Base-by-base conservation (phyloP, 1,140 invertebrate species). In the Calycopis cecrops region DNA sequence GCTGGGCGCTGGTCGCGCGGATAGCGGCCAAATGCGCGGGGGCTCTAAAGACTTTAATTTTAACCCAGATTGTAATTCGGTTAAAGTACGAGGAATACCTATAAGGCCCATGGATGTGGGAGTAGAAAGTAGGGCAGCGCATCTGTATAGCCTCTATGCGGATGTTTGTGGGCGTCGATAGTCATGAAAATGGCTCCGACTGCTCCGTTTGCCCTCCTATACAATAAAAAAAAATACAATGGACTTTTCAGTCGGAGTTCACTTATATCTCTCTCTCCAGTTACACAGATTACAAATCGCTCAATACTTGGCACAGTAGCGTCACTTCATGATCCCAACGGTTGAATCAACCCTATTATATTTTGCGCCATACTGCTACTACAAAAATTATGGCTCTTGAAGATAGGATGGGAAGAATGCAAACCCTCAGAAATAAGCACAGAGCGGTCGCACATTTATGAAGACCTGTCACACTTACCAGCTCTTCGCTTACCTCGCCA, bases 291-390 rank as follows among this genome's bases (percentile, higher is more conserved):
- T 9, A 60, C 62, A 14, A 64, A 60, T 17, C 44, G 57, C 1
- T 52, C 54, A 11, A 57, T 63, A 34, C 51, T 63, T 14, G 56
- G 57, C 18, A 60, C 54, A 33, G 28, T 54, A 16, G 57, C 62
- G 14, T 58, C 57, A 7, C 54, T 60, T 12, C 57, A 59, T 48
- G 62, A 63, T 38, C 62, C 62, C 12, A 53, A 52, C 33, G 61
- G 57, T 52, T 63, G 57, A 52, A 38, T 63, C 21, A 54, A 57
- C 12, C 57, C 57, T 11, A 35, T 56, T n/a, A 49, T 49, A 11
- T 33, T 49, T 28, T 28, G 48, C 48, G 48, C 48, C 3, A 49
- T 33, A 34, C 28, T 48, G 44, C 51, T 63, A 11, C n/a, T 56
- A n/a, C 57, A 59, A 14, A 55, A 53, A 14, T 52, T 63, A 21